Percentiles rank a stretch among this genome's conserved stretches.
phyloP scores from a whole-genome alignment of 2,888 invertebrate species.

The Phyllotreta striolata region DNA sequence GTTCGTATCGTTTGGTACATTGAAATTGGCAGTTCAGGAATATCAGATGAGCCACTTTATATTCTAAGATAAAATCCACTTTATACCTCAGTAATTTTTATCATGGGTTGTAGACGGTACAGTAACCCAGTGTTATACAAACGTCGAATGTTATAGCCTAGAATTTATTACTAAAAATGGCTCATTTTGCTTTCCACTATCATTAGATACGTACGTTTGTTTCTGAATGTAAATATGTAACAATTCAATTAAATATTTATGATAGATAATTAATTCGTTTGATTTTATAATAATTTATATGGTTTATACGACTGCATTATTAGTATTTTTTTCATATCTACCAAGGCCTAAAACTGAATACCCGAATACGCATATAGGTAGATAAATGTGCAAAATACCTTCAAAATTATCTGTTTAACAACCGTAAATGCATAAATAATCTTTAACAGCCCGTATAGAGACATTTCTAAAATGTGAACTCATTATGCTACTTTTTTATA shows the following conservation, averaged over 20 bases:
- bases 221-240: too few relatives aligned
- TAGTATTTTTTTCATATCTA: background rate
- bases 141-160: constrained; percentile 19
- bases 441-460: constrained; percentile 15
- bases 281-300: too few relatives aligned
- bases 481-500: constrained; percentile 26
- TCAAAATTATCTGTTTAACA: constrained; percentile 10
- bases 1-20: constrained; percentile 11
- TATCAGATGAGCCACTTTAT: constrained; percentile 24
- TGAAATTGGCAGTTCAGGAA: constrained; percentile 21
- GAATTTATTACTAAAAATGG: constrained; percentile 25
- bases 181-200: constrained; percentile 24
- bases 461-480: constrained; percentile 22
- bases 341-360: background rate
- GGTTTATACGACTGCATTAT: background rate
- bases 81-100: constrained; percentile 30
- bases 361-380: too few relatives aligned
- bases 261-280: too few relatives aligned
- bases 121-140: constrained; percentile 31
- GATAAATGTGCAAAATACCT: background rate
- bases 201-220: background rate
- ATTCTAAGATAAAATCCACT: constrained; percentile 28
- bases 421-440: constrained; percentile 18
- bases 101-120: constrained; percentile 29
- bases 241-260: too few relatives aligned